Percentiles rank a stretch among this genome's conserved stretches.
Evolutionary conservation across 53 echinoderm and acorn worm species (phyloP).

Genomic region (Zoroaster sp.): DNA sequence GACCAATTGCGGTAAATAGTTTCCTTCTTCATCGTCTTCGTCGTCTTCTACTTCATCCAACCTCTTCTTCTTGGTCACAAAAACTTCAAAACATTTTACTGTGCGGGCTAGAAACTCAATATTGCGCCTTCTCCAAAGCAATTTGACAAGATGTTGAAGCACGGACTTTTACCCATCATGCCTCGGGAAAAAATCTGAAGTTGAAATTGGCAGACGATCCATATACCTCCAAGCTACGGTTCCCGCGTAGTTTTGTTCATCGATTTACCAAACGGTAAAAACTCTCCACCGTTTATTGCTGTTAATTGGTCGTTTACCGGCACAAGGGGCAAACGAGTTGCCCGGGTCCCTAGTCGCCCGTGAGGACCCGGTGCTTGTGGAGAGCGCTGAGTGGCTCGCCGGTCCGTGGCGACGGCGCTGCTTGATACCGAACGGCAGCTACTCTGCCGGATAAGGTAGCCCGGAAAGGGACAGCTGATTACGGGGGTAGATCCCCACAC

Average conservation of each 20-base stretch:
- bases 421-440: background rate
- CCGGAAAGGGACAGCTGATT: slow-evolving; percentile 53
- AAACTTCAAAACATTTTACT: background rate
- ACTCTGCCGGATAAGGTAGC: background rate
- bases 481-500: slow-evolving; percentile 7
- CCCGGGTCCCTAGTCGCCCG: slow-evolving; percentile 20
- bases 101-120: background rate
- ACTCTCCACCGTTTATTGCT: slow-evolving; percentile 46
- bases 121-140: background rate
- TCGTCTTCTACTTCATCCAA: background rate
- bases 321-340: background rate
- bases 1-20: background rate
- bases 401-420: background rate
- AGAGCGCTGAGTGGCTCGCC: slow-evolving; percentile 1
- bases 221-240: slow-evolving; percentile 22
- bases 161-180: slow-evolving; percentile 39
- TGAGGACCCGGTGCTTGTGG: slow-evolving; percentile 15
- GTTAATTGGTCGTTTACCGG: slow-evolving; percentile 57
- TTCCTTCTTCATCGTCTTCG: background rate
- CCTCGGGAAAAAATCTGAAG: background rate
- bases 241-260: slow-evolving; percentile 21
- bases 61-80: background rate
- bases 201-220: slow-evolving; percentile 21
- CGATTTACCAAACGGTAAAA: slow-evolving; percentile 45
- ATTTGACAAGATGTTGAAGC: background rate